A percentile compares a stretch with the other conserved stretches of the same genome.
Conservation (phyloP, 2,113 vertebrate genomes). For the Dipodomys merriami region DNA sequence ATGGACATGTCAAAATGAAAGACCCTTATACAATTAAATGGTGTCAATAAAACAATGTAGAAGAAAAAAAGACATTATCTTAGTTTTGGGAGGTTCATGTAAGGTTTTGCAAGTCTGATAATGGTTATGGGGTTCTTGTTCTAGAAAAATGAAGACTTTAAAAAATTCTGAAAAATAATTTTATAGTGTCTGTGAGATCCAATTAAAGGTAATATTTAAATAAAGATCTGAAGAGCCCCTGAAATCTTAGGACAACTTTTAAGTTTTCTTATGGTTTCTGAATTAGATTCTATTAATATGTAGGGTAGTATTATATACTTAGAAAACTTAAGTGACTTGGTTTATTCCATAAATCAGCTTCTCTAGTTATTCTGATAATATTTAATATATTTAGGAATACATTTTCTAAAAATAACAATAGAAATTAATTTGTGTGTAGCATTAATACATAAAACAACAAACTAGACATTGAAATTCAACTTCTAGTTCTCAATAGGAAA, state of each 20-base stretch:
- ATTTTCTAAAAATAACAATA: constrained; percentile 23
- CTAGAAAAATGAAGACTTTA: not conserved
- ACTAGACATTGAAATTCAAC: not conserved
- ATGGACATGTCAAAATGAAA: too few relatives aligned
- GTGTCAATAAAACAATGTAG: too few relatives aligned
- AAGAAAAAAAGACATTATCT: not conserved
- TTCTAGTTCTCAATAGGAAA: constrained; percentile 3
- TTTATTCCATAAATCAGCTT: constrained; percentile 21
- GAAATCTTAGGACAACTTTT: not conserved
- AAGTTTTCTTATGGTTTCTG: not conserved
- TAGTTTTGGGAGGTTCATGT: not conserved
- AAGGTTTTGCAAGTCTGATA: not conserved
- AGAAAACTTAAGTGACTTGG: constrained; percentile 17
- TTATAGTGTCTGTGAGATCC: not conserved
- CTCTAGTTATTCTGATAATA: not conserved
- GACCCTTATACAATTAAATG: too few relatives aligned
- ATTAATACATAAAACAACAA: constrained; percentile 6
- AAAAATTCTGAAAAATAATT: constrained; percentile 20
- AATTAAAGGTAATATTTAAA: not conserved
- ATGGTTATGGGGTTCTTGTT: not conserved
- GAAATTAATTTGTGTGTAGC: not conserved
- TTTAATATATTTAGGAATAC: constrained; percentile 14
- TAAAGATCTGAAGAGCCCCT: not conserved
- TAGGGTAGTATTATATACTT: not conserved
- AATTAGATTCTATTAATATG: not conserved